A percentile compares a stretch with the other conserved stretches of the same genome.
Evolutionary conservation across 2,888 invertebrate genomes (phyloP).

Genomic region (Cerceris rybyensis): DNA sequence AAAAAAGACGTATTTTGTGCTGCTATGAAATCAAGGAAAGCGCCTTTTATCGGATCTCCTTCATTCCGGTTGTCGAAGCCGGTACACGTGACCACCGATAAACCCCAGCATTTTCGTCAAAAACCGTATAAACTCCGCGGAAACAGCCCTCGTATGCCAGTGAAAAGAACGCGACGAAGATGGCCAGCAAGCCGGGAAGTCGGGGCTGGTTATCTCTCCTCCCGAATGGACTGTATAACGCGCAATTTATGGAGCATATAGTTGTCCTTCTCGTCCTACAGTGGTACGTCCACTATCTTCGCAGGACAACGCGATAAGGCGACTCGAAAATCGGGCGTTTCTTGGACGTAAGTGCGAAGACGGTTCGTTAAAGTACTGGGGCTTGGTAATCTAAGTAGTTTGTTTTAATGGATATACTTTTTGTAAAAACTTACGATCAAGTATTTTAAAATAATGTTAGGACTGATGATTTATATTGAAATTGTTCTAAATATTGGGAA

Average conservation of each 20-base stretch:
- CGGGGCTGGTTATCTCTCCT: constrained; percentile 55
- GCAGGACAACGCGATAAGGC: constrained; percentile 57
- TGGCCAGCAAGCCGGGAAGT: constrained; percentile 24
- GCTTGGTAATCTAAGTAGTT: constrained; percentile 1
- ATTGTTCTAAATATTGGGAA: too few relatives aligned
- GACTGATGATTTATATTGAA: too few relatives aligned
- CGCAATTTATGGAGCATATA: constrained; percentile 69
- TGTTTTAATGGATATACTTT: too few relatives aligned
- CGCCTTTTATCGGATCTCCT: constrained; percentile 21
- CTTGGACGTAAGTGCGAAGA: constrained; percentile 40
- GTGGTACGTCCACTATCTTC: constrained; percentile 50
- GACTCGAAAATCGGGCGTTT: constrained; percentile 47
- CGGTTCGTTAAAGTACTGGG: constrained; percentile 31
- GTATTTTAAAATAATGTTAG: too few relatives aligned
- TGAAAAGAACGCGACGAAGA: constrained; percentile 57
- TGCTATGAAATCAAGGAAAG: constrained; percentile 2
- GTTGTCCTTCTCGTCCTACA: constrained; percentile 42
- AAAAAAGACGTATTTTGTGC: too few relatives aligned
- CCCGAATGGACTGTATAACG: constrained; percentile 70
- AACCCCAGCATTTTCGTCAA: constrained; percentile 69
- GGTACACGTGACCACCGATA: constrained; percentile 55
- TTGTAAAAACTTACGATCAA: too few relatives aligned
- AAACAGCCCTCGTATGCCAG: constrained; percentile 47
- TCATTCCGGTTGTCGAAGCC: constrained; percentile 21
- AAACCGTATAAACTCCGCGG: constrained; percentile 68